Evolutionary conservation across 2,797 vertebrate species (phyloP), one percentile per base, ranked within the genome.

Genomic region (Esox lucius): DNA sequence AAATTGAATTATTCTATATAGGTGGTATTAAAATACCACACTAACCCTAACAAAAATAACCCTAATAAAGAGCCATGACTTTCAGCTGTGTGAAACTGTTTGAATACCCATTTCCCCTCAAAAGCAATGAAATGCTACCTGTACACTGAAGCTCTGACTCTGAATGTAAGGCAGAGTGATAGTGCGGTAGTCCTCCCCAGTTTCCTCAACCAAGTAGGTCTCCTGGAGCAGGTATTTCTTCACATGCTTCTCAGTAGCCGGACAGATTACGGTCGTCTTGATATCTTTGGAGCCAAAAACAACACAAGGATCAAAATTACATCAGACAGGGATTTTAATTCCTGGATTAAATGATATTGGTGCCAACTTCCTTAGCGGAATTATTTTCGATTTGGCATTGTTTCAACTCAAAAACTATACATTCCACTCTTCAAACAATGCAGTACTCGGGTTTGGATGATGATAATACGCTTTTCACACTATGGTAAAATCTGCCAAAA

Each of bases 181-280:
- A 72, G 68, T 86, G 73, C 61, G 83, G 82, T 98, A 98, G 85
- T 98, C 94, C 0, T 93, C 89, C n/a, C 90, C 94, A 0, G 91
- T 95, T 78, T 99, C 98, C 0, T 93, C 90, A 61, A 98, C 78
- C 56, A 99, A 93, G 80, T 86, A 93, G 35, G 91, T 90, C 78
- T 97, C 96, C 84, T 96, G 96, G 0, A 82, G 89, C 79, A 94
- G 88, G 78, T 98, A 98, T 66, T 98, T 99, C 84, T 95, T 95
- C 0, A 98, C 79, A 74, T 99, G 98, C 53, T 97, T 96, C 87
- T 97, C 94, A 0, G 98, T 98, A 72, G 97, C 98, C 0, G 98
- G 97, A 85, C 94, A 97, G 70, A 99, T 93, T 70, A 99, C 91
- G 0, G 97, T 98, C 0, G 96, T 91, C 90, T 99, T 99, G 31